Evolutionary conservation across 2,888 invertebrate species (phyloP), one percentile per base, ranked within the genome.

Genomic region (Tortrix viridana): DNA sequence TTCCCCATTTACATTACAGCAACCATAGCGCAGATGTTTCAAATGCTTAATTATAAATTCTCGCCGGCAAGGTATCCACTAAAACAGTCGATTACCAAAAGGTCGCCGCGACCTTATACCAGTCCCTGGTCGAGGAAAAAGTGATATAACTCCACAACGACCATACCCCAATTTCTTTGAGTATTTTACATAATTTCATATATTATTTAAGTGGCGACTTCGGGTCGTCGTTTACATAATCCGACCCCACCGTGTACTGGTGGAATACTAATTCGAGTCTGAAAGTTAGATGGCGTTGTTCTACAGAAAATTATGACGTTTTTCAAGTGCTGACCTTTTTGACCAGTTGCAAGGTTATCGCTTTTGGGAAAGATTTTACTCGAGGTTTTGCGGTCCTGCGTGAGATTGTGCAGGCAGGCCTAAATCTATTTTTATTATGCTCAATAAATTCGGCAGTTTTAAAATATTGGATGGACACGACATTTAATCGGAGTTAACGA

Each of bases 131-230:
- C 44, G 32, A 52, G 57, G 64, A 67, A 67, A 69, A 71, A 68
- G 67, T 64, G 70, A 65, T 66, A 68, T 66, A 69, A 69, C 65
- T 66, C 58, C 59, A 41, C 55, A 66, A 66, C 55, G 60, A 47
- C 62, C 53, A 65, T 67, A 69, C 54, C 59, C 70, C 69, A 70
- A 68, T 69, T 65, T 68, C 69, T 68, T 64, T 55, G 67, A 67
- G 72, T 76, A 72, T 76, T 82, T 81, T 81, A 71, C 82, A 82
- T 82, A 82, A 82, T 81, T 82, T 81, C 80, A 82, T 82, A 82
- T 81, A 82, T 81, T 81, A 76, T 75, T 76, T 77, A 75, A 75
- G 72, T 73, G 70, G 68, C 54, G 73, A 75, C 69, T 72, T 64
- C 65, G 70, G 69, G 56, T 57, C 50, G 50, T 71, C 73, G 71